Evolutionary conservation across 2,797 vertebrate genomes (phyloP), one percentile per base, ranked within the genome.

Genomic region (Catostomus latipinnis): DNA sequence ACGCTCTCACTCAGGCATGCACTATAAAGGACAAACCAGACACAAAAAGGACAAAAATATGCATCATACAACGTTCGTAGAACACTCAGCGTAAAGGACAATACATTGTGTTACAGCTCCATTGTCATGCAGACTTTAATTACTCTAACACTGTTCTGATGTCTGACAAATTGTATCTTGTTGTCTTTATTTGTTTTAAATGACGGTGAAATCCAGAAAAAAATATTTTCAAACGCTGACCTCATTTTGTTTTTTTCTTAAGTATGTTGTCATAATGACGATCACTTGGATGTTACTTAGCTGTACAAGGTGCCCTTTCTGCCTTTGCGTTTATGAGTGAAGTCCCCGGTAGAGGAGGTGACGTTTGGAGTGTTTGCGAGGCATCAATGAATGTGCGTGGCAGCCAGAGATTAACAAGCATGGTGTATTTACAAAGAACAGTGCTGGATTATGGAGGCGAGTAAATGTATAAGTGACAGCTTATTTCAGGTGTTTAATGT

Each of bases 1-100:
- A 88, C 83, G 86, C 90, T 68, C 88, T 93, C 91, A 90, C 93
- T 94, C 93, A 93, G 93, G 91, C 93, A 91, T 93, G 93, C 90
- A 92, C 91, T 91, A 89, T 90, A 91, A 88, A 89, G 89, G 69
- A 88, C 84, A 88, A 90, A 76, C 66, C 77, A 71, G 78, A 83
- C 76, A 86, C 68, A 50, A 0, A 87, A 89, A 83, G 89, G 89
- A 93, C 89, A 91, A 89, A 91, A 91, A 92, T 93, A 94, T 94
- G 92, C 92, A 92, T 92, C 93, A 91, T 90, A 74, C 65, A 76
- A 83, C 78, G 85, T 85, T 85, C 49, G 80, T 81, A 76, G 71
- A 81, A 74, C 57, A 76, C 82, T 80, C 67, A 12, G 61, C 61
- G 68, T 80, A 74, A 65, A 86, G 67, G 75, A 80, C 54, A 50